These are phyloP conservation scores for Conchocele bisecta DNA, from an alignment of 2,888 invertebrate genomes.

Conservation along the genomic window DNA sequence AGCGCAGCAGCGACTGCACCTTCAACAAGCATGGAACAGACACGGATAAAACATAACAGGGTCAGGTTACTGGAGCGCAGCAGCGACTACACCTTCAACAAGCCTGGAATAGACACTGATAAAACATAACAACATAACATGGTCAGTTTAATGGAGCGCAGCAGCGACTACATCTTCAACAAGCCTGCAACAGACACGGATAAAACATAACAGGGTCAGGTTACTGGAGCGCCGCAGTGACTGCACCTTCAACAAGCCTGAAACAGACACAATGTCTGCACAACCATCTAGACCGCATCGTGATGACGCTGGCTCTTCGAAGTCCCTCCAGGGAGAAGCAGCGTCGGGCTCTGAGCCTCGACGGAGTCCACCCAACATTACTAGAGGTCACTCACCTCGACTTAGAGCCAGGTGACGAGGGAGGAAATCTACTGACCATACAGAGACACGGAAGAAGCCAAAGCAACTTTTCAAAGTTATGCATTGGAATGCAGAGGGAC, in stretches of 20 bases:
- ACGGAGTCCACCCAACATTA: too few relatives aligned
- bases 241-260: not conserved
- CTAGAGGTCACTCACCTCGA: too few relatives aligned
- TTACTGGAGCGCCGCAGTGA: not conserved
- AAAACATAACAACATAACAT: not conserved
- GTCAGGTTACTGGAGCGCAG: not conserved
- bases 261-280: not conserved
- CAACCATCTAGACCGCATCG: too few relatives aligned
- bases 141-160: not conserved
- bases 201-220: not conserved
- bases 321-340: too few relatives aligned
- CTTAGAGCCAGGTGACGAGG: too few relatives aligned
- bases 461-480: too few relatives aligned
- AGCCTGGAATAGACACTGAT: not conserved
- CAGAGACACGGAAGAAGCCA: too few relatives aligned
- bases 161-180: not conserved
- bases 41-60: not conserved
- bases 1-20: conserved; percentile 88
- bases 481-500: too few relatives aligned
- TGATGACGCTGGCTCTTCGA: too few relatives aligned
- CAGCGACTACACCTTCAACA: not conserved
- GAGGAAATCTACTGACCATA: too few relatives aligned
- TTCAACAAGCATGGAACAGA: conserved; percentile 87
- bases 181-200: not conserved
- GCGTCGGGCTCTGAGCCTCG: too few relatives aligned